Percentiles rank a stretch among this genome's conserved stretches.
Evolutionary conservation across 2,888 invertebrate genomes (phyloP).

Genomic region (Linnaemya tessellans): DNA sequence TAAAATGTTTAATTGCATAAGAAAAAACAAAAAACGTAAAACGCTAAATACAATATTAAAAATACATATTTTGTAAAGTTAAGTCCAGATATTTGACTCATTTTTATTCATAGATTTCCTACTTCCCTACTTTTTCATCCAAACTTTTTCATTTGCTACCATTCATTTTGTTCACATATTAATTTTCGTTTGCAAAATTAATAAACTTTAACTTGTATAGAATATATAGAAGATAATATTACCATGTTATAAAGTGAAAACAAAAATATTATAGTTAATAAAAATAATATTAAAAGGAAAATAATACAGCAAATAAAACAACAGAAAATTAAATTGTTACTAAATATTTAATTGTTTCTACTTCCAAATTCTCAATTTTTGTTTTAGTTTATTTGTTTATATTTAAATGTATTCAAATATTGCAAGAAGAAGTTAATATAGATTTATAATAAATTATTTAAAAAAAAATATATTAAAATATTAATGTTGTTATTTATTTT

Average conservation of each 20-base stretch:
- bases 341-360: constrained; percentile 66
- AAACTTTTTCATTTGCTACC: constrained; percentile 18
- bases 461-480: constrained; percentile 41
- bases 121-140: background rate
- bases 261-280: constrained; percentile 47
- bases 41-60: constrained; percentile 42
- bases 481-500: constrained; percentile 10
- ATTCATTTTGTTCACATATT: constrained; percentile 23
- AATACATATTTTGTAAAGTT: constrained; percentile 46
- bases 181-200: constrained; percentile 34
- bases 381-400: constrained; percentile 60
- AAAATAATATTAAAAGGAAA: constrained; percentile 39
- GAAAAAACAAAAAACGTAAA: constrained; percentile 32
- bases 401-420: constrained; percentile 65
- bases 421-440: constrained; percentile 47
- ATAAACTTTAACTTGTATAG: constrained; percentile 60
- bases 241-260: constrained; percentile 52
- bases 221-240: constrained; percentile 47
- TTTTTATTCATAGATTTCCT: constrained; percentile 46
- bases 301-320: constrained; percentile 40
- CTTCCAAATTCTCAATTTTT: constrained; percentile 46
- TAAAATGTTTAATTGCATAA: constrained; percentile 56
- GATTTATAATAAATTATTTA: constrained; percentile 69
- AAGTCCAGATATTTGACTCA: constrained; percentile 43
- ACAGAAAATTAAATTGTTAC: constrained; percentile 60